A percentile compares a stretch with the other conserved stretches of the same genome.
These are phyloP conservation scores for Thecocarcelia acutangulata DNA, from an alignment of 2,888 invertebrate species.

Conservation along the genomic window DNA sequence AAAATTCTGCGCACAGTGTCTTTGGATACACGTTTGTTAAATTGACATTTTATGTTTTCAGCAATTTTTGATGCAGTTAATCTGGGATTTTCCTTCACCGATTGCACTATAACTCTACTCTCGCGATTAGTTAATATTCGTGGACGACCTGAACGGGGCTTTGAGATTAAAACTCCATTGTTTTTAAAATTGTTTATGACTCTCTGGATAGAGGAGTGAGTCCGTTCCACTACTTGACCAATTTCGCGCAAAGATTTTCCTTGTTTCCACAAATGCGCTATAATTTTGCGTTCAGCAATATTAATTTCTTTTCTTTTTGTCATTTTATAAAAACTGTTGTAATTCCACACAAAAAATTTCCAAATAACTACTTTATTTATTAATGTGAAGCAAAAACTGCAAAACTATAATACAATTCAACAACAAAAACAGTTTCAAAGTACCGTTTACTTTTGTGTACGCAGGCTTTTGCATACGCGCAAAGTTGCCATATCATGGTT, in stretches of 20 bases:
- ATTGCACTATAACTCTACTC: slow-evolving; percentile 28
- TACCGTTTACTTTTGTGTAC: slow-evolving; percentile 18
- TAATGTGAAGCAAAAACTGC: background rate
- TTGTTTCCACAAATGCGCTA: slow-evolving; percentile 37
- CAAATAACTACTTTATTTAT: background rate
- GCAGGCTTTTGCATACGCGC: slow-evolving; percentile 7
- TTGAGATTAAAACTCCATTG: slow-evolving; percentile 15
- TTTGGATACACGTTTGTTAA: slow-evolving; percentile 18
- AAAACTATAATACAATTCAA: background rate
- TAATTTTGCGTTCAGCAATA: slow-evolving; percentile 36
- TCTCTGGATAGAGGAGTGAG: no score
- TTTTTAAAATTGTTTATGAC: slow-evolving; percentile 24
- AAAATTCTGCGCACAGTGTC: slow-evolving; percentile 27
- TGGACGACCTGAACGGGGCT: slow-evolving; percentile 30
- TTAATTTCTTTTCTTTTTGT: slow-evolving; percentile 40
- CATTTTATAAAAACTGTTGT: no score
- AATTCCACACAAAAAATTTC: no score
- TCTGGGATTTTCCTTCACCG: slow-evolving; percentile 26
- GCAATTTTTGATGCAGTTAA: slow-evolving; percentile 36
- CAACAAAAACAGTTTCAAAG: slow-evolving; percentile 12
- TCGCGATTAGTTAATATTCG: slow-evolving; percentile 19
- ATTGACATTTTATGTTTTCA: slow-evolving; percentile 7
- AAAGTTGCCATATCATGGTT: no score
- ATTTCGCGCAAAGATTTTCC: slow-evolving; percentile 28
- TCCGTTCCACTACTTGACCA: slow-evolving; percentile 5